Base-by-base conservation (phyloP, 2,888 invertebrate genomes). In the Myathropa florea region DNA sequence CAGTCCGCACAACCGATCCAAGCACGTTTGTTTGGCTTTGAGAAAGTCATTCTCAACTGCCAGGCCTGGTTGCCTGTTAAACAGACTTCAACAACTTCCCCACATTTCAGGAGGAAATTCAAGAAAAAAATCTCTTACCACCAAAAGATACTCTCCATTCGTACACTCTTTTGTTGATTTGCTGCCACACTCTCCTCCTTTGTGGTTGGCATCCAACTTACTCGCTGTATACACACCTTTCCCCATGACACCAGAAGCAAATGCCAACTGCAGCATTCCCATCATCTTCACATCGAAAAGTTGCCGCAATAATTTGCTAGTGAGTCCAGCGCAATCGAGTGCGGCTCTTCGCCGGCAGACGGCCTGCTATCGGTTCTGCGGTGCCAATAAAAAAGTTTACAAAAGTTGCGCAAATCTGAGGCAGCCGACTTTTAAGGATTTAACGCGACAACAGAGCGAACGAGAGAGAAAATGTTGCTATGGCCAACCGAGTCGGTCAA, bases 51-150 rank as follows among this genome's bases (percentile, higher is more conserved):
- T 2, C 10, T 36, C 81, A 24, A 0, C 83, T 76, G 46, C 10
- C 24, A 9, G 1, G 64, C 59, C 75, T 86, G 86, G n/a, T 75
- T 53, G 64, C 86, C 86, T 83, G 71, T 26, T 75, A 79, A 4
- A n/a, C 78, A 61, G 86, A 83, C 86, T 86, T 86, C 83, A 83
- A 75, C 83, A 83, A 86, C 86, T 86, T 86, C 86, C 86, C 86
- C 86, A 86, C 86, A 86, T 86, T 86, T 86, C 86, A 83, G 86
- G 83, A 83, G 78, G 86, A 83, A 86, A 75, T 79, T 82, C 65
- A 18, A 77, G 63, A 71, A 83, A 86, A 82, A 83, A 79, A 86
- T 79, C 83, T 86, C 79, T 81, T 85, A 78, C 86, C 82, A 86
- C 78, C 77, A 78, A 57, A 82, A 71, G 67, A 77, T 79, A 77